Evolutionary conservation across 2,113 vertebrate genomes (phyloP).

Genomic region (Phalacrocorax pelagicus): DNA sequence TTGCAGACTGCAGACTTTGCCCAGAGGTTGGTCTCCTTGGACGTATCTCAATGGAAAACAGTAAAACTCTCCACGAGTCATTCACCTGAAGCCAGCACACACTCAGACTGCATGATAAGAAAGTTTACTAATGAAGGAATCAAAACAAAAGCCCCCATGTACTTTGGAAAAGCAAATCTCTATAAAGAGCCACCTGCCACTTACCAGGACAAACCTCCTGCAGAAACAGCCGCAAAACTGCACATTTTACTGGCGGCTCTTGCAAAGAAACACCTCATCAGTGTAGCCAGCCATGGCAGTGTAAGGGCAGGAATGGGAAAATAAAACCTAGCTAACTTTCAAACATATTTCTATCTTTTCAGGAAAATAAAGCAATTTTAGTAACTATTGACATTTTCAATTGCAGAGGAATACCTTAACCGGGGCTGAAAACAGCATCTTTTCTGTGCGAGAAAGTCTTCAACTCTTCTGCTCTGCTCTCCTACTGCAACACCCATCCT

Average conservation of each 20-base stretch:
- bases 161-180: not conserved
- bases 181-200: not conserved
- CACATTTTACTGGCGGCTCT: not conserved
- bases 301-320: not conserved
- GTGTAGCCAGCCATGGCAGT: not conserved
- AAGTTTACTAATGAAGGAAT: not conserved
- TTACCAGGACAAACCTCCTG: not conserved
- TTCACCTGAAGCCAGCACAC: not conserved
- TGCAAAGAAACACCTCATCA: not conserved
- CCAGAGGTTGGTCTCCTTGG: not conserved
- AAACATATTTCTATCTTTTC: not conserved
- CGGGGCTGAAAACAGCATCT: not conserved
- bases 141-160: not conserved
- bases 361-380: not conserved
- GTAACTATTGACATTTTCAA: not conserved
- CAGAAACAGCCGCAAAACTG: not conserved
- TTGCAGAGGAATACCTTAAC: not conserved
- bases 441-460: not conserved
- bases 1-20: conserved; percentile 23
- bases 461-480: not conserved
- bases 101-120: not conserved
- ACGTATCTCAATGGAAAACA: not conserved
- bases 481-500: not conserved
- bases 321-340: not conserved
- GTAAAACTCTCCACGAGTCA: not conserved